These are phyloP conservation scores for Potorous gilbertii DNA, from an alignment of 2,797 vertebrate species.

Conservation along the genomic window DNA sequence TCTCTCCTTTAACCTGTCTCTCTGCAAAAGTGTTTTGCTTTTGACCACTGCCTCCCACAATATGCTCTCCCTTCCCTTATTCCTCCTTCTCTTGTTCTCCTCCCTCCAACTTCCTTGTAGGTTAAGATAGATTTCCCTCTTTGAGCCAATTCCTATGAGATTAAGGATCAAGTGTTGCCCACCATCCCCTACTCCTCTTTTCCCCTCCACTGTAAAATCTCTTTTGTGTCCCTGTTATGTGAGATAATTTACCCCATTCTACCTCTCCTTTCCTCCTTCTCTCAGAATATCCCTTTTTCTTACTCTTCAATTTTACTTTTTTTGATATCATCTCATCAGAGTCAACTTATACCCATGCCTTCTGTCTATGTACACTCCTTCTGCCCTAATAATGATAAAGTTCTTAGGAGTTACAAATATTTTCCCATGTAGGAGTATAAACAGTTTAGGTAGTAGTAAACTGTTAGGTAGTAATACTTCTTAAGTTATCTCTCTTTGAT, in stretches of 20 bases:
- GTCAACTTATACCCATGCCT: not conserved
- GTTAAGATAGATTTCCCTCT: not conserved
- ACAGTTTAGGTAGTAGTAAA: too few species aligned
- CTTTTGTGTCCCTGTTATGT: not conserved
- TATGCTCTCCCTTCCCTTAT: not conserved
- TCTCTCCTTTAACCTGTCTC: not conserved
- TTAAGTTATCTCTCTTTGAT: too few species aligned
- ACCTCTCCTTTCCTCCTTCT: not conserved
- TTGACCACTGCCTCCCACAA: not conserved
- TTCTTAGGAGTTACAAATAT: not conserved
- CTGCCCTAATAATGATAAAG: not conserved
- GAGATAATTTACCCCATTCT: not conserved
- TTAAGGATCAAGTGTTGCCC: not conserved
- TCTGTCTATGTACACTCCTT: not conserved
- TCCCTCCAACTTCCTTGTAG: not conserved
- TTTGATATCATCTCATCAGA: too few species aligned
- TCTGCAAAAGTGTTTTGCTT: not conserved
- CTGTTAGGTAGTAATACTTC: too few species aligned
- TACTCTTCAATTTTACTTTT: not conserved
- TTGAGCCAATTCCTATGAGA: not conserved
- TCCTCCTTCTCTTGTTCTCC: not conserved
- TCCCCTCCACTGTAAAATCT: not conserved
- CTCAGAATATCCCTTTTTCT: not conserved
- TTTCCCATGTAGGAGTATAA: not conserved
- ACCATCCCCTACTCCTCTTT: not conserved